A percentile compares a stretch with the other conserved stretches of the same genome.
Conservation (phyloP, 2,113 vertebrate species). For the Trematocara zebra region DNA sequence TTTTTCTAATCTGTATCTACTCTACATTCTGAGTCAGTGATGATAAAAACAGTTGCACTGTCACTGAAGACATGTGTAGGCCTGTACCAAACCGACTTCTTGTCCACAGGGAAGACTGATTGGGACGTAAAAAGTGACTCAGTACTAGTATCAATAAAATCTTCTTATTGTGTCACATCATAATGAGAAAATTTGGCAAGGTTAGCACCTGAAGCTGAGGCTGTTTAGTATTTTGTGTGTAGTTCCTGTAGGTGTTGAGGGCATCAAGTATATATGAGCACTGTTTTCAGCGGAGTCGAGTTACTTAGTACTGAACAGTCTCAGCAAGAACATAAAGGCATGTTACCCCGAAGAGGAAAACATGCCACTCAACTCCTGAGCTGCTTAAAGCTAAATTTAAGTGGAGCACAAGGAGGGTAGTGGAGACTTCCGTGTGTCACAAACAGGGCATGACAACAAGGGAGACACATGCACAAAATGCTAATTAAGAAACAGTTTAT, state of each 20-base stretch:
- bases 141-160: neutral
- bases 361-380: neutral
- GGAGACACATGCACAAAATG: neutral
- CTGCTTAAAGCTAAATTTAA: neutral
- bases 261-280: neutral
- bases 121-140: neutral
- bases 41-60: neutral
- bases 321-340: neutral
- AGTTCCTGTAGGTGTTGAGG: neutral
- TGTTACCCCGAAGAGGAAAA: neutral
- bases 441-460: neutral
- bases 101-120: neutral
- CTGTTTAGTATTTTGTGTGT: neutral
- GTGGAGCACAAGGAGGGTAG: neutral
- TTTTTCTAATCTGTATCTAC: neutral
- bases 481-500: neutral
- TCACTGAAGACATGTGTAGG: neutral
- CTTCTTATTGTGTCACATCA: neutral
- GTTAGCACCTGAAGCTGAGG: neutral
- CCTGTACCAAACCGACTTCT: accelerated
- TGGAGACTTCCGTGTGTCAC: neutral
- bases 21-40: neutral
- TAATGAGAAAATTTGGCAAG: neutral
- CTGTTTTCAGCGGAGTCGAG: neutral
- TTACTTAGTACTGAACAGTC: neutral